Conservation (phyloP, 2,888 invertebrate genomes). For the Ganaspis brasiliensis region DNA sequence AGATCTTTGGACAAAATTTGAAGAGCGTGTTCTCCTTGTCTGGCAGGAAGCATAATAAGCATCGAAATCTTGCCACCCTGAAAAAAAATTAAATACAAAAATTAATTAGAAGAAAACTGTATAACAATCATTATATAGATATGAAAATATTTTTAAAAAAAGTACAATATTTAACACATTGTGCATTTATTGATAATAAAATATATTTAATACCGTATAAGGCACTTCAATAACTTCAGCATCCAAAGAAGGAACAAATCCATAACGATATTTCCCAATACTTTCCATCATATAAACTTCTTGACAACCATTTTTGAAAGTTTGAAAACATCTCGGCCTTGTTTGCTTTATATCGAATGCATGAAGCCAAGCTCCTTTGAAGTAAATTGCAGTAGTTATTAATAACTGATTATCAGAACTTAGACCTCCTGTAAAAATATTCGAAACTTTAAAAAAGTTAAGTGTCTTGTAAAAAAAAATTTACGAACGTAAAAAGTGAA, state of each 20-base stretch:
- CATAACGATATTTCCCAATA: slow-evolving; percentile 84
- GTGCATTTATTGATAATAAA: background rate
- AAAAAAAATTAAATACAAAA: slow-evolving; percentile 63
- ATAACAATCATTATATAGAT: background rate
- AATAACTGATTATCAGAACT: slow-evolving; percentile 84
- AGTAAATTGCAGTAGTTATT: slow-evolving; percentile 89
- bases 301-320: slow-evolving; percentile 84
- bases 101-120: no score
- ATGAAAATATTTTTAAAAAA: background rate
- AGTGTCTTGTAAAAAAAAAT: no score
- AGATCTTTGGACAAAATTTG: slow-evolving; percentile 83
- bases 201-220: slow-evolving; percentile 85
- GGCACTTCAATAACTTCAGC: slow-evolving; percentile 87
- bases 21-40: slow-evolving; percentile 80
- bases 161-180: no score
- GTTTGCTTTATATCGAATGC: slow-evolving; percentile 84
- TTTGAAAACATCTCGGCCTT: slow-evolving; percentile 84
- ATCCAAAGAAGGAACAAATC: slow-evolving; percentile 84
- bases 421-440: slow-evolving; percentile 80
- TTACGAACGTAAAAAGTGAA: no score
- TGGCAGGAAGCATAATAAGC: slow-evolving; percentile 84
- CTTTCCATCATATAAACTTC: slow-evolving; percentile 87
- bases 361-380: slow-evolving; percentile 89
- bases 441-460: slow-evolving; percentile 8
- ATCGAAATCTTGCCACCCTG: slow-evolving; percentile 85